Evolutionary conservation across 1,140 invertebrate species (phyloP).

Genomic region (Drosophila setifemur): DNA sequence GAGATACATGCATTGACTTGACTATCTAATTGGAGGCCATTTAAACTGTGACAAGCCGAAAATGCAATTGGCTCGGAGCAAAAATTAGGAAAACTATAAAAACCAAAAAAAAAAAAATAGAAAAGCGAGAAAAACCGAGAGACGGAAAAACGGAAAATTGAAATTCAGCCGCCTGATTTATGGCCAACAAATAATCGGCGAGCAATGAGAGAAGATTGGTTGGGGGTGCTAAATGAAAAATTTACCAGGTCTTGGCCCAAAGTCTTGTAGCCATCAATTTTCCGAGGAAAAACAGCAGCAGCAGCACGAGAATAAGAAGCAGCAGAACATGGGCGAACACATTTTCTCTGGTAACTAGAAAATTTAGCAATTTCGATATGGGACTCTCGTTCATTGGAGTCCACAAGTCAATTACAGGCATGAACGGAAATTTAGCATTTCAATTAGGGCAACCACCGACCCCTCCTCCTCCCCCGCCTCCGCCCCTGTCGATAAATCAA

Average conservation of each 20-base stretch:
- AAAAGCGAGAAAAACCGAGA: not conserved
- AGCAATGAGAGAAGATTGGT: conserved; percentile 6
- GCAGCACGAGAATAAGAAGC: too few species aligned
- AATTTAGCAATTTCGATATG: conserved; percentile 67
- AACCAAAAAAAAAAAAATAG: not conserved
- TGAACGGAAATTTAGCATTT: conserved; percentile 81
- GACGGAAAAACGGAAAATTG: not conserved
- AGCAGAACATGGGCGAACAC: too few species aligned
- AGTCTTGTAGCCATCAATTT: conserved; percentile 70
- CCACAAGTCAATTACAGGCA: conserved; percentile 78
- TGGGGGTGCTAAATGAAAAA: conserved; percentile 50
- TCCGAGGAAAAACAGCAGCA: not conserved
- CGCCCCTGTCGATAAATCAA: conserved; percentile 63
- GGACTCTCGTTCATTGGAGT: conserved; percentile 21
- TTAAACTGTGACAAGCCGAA: conserved; percentile 62
- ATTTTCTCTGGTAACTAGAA: conserved; percentile 35
- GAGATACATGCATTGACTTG: conserved; percentile 10
- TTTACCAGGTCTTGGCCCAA: conserved; percentile 46
- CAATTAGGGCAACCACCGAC: conserved; percentile 58
- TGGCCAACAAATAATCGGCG: conserved; percentile 68
- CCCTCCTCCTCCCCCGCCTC: not conserved
- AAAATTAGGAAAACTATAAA: not conserved
- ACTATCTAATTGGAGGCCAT: conserved; percentile 66
- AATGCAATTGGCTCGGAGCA: conserved; percentile 44
- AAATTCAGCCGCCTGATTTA: conserved; percentile 60